These are phyloP conservation scores for Leptarthrus brevirostris DNA, from an alignment of 2,888 invertebrate species.

Conservation along the genomic window DNA sequence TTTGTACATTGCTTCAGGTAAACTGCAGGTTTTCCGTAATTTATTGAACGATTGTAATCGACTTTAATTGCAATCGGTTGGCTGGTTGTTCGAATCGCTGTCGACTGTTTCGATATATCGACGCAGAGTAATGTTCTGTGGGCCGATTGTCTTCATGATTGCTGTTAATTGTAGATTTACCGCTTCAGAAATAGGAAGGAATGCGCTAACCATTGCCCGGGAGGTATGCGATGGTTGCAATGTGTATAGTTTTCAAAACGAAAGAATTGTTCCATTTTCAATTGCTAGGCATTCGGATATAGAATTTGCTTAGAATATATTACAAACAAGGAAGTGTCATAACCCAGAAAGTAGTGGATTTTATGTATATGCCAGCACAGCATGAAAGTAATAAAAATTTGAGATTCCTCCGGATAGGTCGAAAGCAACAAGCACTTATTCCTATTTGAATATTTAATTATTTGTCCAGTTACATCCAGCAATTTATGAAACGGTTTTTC, in stretches of 20 bases:
- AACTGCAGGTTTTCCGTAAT: slow-evolving; percentile 41
- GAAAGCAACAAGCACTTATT: too few species aligned
- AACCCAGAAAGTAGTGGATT: too few species aligned
- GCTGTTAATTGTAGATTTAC: slow-evolving; percentile 51
- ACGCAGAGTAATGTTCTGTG: background rate
- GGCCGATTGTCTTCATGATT: slow-evolving; percentile 52
- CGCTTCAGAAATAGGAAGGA: slow-evolving; percentile 36
- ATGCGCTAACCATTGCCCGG: background rate
- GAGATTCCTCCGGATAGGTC: too few species aligned
- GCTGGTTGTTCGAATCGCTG: background rate
- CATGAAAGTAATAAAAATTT: too few species aligned
- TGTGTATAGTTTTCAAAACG: background rate
- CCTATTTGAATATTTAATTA: too few species aligned
- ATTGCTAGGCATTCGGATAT: too few species aligned
- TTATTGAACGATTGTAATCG: slow-evolving; percentile 54
- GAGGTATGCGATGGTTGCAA: background rate
- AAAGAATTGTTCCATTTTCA: too few species aligned
- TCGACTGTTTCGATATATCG: slow-evolving; percentile 22
- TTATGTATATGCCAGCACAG: too few species aligned
- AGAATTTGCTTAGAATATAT: too few species aligned
- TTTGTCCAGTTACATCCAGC: too few species aligned
- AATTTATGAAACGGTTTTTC: too few species aligned
- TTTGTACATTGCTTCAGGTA: slow-evolving; percentile 24
- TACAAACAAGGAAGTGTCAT: too few species aligned
- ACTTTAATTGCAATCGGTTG: slow-evolving; percentile 51